Base-by-base conservation (phyloP, 2,888 invertebrate genomes). In the Lasioglossum villosulum region DNA sequence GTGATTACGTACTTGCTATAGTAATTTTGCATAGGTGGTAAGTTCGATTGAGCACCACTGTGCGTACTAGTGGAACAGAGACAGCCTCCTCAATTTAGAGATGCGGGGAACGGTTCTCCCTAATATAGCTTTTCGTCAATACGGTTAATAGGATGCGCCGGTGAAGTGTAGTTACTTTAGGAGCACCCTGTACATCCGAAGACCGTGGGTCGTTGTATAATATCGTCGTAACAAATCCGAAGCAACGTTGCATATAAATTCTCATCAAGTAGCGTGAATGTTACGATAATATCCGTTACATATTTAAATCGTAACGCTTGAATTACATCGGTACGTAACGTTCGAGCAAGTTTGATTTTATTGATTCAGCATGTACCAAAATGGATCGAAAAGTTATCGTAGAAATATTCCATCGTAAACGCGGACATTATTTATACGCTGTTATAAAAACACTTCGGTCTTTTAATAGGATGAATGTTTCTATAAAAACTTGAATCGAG, bases 81-180 rank as follows among this genome's bases (percentile, higher is more conserved):
- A 37, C 12, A 68, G 23, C 68, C 68, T 23, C 68, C n/a, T 68
- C 19, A 39, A 37, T 68, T 68, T 68, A 68, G 37, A 68, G 68
- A 68, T 12, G 37, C 12, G n/a, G 19, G 37, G 37, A 39, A 37
- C 23, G 68, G 68, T 68, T 34, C 68, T 68, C 68, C 68, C 68
- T 39, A 68, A 68, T 68, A 37, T 68, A 68, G 37, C 68, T 68
- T 73, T 73, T 34, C 34, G 30, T 48, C 73, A 30, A 73, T 30
- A 45, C 48, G 48, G 45, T 73, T 73, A 56, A 59, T 37, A 39
- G 39, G 16, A 42, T 30, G 63, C 42, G 34, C 34, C 45, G 10
- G 34, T 68, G 34, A 76, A 37, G 34, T 76, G 45, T 37, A 14
- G 45, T n/a, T 34, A 34, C 27, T 76, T 66, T 37, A 45, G 34